Evolutionary conservation across 2,888 invertebrate genomes (phyloP).

Genomic region (Stenichneumon culpator): DNA sequence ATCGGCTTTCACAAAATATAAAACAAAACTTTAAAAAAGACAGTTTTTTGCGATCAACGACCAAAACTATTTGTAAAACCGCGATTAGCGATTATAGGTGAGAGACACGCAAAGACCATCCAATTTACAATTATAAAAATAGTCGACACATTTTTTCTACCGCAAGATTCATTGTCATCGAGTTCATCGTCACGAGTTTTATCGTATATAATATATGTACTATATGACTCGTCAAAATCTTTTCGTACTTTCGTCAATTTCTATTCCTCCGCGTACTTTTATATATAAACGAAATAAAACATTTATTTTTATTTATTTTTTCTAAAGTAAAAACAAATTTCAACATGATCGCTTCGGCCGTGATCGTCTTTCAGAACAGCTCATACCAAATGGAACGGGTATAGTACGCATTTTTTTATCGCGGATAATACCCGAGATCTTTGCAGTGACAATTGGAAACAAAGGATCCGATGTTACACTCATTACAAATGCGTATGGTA

Average conservation of each 20-base stretch:
- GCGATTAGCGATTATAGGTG: constrained; percentile 35
- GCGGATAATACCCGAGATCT: background rate
- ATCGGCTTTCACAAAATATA: constrained; percentile 16
- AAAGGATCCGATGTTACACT: background rate
- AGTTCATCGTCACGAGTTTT: constrained; percentile 43
- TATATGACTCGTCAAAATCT: constrained; percentile 17
- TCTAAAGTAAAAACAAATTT: constrained; percentile 19
- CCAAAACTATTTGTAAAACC: constrained; percentile 54
- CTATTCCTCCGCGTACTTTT: constrained; percentile 3
- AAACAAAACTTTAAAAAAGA: background rate
- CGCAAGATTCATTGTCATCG: constrained; percentile 41
- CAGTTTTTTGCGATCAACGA: constrained; percentile 55
- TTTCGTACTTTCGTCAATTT: constrained; percentile 32
- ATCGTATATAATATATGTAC: background rate
- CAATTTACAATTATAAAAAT: constrained; percentile 32
- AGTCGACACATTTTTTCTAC: constrained; percentile 61
- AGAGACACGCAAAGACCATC: constrained; percentile 31
- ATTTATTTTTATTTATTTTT: constrained; percentile 19
- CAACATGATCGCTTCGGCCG: constrained; percentile 37
- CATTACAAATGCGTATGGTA: constrained; percentile 41
- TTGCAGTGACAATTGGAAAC: background rate
- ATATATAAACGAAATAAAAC: background rate
- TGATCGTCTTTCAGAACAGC: constrained; percentile 15
- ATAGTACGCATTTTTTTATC: constrained; percentile 10
- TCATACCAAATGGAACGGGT: constrained; percentile 32